Evolutionary conservation across 1,140 invertebrate species (phyloP), one percentile per base, ranked within the genome.

Genomic region (Drosophila neocordata): DNA sequence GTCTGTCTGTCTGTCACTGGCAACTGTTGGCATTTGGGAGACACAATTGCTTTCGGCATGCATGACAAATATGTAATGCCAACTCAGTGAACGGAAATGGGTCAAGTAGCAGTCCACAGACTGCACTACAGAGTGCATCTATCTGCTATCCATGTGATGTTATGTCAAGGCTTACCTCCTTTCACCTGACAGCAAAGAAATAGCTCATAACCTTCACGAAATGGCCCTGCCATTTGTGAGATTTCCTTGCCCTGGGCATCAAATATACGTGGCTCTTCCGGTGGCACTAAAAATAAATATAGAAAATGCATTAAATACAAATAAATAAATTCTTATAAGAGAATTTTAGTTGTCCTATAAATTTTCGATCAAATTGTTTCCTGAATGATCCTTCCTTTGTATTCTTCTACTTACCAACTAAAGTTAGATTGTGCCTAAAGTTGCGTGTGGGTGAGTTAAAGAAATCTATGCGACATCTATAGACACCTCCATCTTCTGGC

Each of bases 381-480:
- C n/a, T n/a, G n/a, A 24, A 24, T 24, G 22, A 24, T 24, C 22
- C 2, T 24, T 24, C 0, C 38, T n/a, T 38, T 63, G 2, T 12
- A 0, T 11, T n/a, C 22, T 24, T 4, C 22, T 34, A 92, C 94
- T 94, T 92, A 97, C 97, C 96, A 77, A 97, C 94, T 84, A 98
- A 94, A 63, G 96, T 97, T 57, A 97, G 93, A 91, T 97, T 97
- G 74, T 97, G 95, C 76, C 94, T 93, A 81, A 95, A 96, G 91
- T 97, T 97, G 71, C 95, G 94, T 0, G 97, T 97, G 1, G 96
- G 96, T 0, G 96, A 96, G 85, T 97, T 95, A 44, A 95, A 93
- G 81, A 97, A 97, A 92, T 98, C 97, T 24, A 97, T 95, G 66
- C 97, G 93, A 89, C 97, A 97, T 77, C 95, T 93, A 89, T 96